Evolutionary conservation across 2,797 vertebrate genomes (phyloP).

Genomic region (Cheirogaleus major): DNA sequence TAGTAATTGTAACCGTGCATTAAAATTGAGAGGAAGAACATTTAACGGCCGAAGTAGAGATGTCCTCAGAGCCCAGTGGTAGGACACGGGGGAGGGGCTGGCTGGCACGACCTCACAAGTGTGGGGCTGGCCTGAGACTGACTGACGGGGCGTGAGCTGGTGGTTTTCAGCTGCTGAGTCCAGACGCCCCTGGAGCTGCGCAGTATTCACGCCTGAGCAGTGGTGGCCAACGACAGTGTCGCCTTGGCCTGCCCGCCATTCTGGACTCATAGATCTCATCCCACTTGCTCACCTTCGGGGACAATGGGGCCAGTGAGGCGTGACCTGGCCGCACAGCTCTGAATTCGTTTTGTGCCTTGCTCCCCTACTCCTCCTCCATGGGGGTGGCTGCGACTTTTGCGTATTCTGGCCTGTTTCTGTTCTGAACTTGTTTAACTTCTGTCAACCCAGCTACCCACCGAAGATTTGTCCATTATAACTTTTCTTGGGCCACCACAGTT

Average conservation of each 20-base stretch:
- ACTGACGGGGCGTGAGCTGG: fast-evolving
- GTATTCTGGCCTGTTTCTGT: background rate
- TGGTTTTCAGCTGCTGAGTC: background rate
- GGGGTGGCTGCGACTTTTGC: background rate
- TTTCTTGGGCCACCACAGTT: background rate
- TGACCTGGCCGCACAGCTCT: background rate
- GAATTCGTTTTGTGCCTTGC: too few relatives aligned
- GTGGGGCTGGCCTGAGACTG: background rate
- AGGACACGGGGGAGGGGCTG: background rate
- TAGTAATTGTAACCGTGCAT: too few relatives aligned
- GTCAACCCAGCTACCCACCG: background rate
- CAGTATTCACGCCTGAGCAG: background rate
- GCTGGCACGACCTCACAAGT: background rate
- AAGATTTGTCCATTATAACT: background rate
- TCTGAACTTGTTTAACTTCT: background rate
- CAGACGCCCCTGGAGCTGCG: background rate
- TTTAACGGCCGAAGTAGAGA: background rate
- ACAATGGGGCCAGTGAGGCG: background rate
- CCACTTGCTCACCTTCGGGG: too few relatives aligned
- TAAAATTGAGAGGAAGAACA: too few relatives aligned
- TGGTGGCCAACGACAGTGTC: fast-evolving
- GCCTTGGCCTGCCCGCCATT: background rate
- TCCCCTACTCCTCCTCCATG: too few relatives aligned
- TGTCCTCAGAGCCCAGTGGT: background rate
- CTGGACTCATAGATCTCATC: too few relatives aligned